Percentiles rank a stretch among this genome's conserved stretches.
Evolutionary conservation across 2,888 invertebrate species (phyloP).

Genomic region (Himalopsyche japonica): DNA sequence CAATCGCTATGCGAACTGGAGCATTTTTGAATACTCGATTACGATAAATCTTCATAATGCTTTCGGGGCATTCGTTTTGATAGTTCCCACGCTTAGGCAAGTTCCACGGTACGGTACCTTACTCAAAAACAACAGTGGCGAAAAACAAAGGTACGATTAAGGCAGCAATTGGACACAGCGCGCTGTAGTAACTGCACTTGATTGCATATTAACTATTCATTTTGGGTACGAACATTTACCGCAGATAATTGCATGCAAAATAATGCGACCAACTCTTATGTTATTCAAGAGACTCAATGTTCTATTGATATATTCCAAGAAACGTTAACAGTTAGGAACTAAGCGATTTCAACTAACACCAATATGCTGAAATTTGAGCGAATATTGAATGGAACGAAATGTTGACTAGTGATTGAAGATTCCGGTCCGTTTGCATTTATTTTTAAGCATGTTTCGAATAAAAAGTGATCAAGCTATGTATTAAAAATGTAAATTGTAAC

Average conservation of each 20-base stretch:
- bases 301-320: neutral
- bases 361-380: too few relatives aligned
- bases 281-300: neutral
- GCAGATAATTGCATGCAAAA: neutral
- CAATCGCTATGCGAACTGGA: neutral
- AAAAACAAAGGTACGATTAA: conserved; percentile 33
- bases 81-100: conserved; percentile 13
- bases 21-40: neutral
- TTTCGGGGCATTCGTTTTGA: neutral
- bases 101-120: neutral
- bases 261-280: neutral
- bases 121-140: conserved; percentile 17
- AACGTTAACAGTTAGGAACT: neutral
- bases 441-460: too few relatives aligned
- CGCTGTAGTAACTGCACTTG: conserved; percentile 30
- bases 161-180: conserved; percentile 22
- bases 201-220: conserved; percentile 30
- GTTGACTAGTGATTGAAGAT: too few relatives aligned
- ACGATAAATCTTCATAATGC: neutral
- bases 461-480: too few relatives aligned
- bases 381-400: too few relatives aligned
- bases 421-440: too few relatives aligned
- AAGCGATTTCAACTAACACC: neutral
- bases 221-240: conserved; percentile 2
- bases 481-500: too few relatives aligned